A percentile compares a stretch with the other conserved stretches of the same genome.
These are phyloP conservation scores for Adelphocoris suturalis DNA, from an alignment of 2,888 invertebrate genomes.

Conservation along the genomic window DNA sequence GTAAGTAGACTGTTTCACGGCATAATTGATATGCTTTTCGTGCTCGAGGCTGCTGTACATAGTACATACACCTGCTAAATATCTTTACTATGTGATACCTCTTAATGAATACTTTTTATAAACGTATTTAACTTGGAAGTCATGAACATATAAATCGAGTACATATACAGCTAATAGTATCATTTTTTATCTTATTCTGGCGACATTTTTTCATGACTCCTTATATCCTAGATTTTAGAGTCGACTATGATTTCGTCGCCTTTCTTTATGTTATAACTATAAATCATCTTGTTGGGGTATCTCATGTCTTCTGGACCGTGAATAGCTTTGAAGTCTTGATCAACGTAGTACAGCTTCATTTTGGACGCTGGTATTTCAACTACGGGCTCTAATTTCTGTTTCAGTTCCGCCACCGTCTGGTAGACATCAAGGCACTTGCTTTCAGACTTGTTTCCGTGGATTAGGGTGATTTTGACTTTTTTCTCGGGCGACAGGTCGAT, in stretches of 20 bases:
- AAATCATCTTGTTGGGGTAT: constrained; percentile 92
- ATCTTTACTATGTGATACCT: background rate
- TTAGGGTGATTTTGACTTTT: constrained; percentile 90
- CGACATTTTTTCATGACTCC: constrained; percentile 2
- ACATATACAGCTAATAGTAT: constrained; percentile 47
- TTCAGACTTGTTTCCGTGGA: constrained; percentile 82
- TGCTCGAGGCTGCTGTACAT: background rate
- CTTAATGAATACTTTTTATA: constrained; percentile 1
- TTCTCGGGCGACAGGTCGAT: constrained; percentile 93
- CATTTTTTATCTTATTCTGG: constrained; percentile 11
- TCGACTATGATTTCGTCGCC: constrained; percentile 95
- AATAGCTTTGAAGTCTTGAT: constrained; percentile 83
- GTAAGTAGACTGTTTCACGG: background rate
- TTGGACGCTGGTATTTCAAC: constrained; percentile 90
- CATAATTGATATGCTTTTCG: constrained; percentile 12
- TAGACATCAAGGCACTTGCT: constrained; percentile 87
- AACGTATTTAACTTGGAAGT: background rate
- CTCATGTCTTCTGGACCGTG: constrained; percentile 92
- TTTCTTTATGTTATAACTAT: constrained; percentile 92
- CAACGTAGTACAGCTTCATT: constrained; percentile 93
- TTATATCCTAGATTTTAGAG: constrained; percentile 81
- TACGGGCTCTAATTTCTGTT: constrained; percentile 88
- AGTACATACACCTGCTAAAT: constrained; percentile 13
- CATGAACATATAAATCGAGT: constrained; percentile 35
- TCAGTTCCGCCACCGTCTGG: constrained; percentile 85